Conservation (phyloP, 1,140 invertebrate species). For the Vanessa tameamea region DNA sequence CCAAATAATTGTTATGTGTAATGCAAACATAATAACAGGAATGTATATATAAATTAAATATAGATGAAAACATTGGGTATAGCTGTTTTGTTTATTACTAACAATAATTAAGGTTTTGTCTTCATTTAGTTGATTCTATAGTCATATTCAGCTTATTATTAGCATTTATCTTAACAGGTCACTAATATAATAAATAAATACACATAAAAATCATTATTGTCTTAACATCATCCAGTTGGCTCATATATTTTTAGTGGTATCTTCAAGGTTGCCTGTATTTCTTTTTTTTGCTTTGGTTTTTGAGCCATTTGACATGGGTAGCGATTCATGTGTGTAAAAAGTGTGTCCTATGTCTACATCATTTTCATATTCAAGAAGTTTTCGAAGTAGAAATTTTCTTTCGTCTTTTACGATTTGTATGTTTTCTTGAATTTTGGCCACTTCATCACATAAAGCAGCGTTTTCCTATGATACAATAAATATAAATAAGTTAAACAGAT, state of each 20-base stretch:
- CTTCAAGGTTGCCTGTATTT: conserved; percentile 52
- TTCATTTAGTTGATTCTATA: no score
- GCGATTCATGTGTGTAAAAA: conserved; percentile 53
- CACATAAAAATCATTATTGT: not conserved
- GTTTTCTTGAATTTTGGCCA: conserved; percentile 88
- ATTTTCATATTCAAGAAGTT: conserved; percentile 84
- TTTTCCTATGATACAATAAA: conserved; percentile 83
- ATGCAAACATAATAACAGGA: no score
- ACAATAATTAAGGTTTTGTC: no score
- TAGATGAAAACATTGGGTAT: no score
- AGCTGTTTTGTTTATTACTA: no score
- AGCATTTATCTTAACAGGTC: not conserved
- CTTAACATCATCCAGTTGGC: not conserved
- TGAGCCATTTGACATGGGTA: conserved; percentile 54
- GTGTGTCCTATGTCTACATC: conserved; percentile 74
- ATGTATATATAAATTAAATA: no score
- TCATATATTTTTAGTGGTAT: conserved; percentile 48
- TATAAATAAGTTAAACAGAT: conserved; percentile 1
- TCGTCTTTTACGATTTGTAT: conserved; percentile 88
- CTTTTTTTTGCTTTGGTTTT: conserved; percentile 67
- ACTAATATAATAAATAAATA: not conserved
- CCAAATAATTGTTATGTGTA: no score
- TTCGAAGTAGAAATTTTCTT: conserved; percentile 86
- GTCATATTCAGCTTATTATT: no score
- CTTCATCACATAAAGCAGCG: conserved; percentile 90